These are phyloP conservation scores for Atractosteus spatula DNA, from an alignment of 2,113 vertebrate species.

Conservation along the genomic window DNA sequence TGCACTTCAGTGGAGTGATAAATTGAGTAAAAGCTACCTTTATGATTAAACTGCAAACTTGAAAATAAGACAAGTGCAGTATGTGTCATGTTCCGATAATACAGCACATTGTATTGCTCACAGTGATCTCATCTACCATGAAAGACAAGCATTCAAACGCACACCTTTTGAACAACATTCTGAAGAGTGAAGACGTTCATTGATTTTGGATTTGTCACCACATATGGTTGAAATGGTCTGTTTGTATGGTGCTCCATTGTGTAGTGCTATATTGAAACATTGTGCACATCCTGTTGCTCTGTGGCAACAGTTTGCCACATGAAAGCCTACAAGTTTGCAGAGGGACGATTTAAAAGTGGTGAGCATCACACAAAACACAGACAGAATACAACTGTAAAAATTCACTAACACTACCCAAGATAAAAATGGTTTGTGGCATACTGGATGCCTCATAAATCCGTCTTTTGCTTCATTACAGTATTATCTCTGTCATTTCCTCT, in stretches of 20 bases:
- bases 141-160: background rate
- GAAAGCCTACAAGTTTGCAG: background rate
- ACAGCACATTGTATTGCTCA: slow-evolving; percentile 53
- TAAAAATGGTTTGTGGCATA: no score
- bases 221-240: background rate
- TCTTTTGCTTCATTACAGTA: no score
- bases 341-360: background rate
- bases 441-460: no score
- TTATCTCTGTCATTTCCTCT: no score
- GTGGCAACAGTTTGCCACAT: background rate
- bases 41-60: slow-evolving; percentile 30
- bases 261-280: background rate
- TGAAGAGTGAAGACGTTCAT: slow-evolving; percentile 6
- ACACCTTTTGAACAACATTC: background rate
- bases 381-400: slow-evolving; percentile 44
- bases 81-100: slow-evolving; percentile 57
- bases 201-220: background rate
- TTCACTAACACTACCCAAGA: no score
- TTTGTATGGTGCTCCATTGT: background rate
- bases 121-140: slow-evolving; percentile 44
- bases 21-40: slow-evolving; percentile 21
- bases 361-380: slow-evolving; percentile 32
- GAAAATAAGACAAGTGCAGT: slow-evolving; percentile 28
- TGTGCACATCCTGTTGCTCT: background rate
- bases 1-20: background rate